A percentile compares a stretch with the other conserved stretches of the same genome.
Evolutionary conservation across 2,113 vertebrate genomes (phyloP).

Genomic region (Leucopsar rothschildi): DNA sequence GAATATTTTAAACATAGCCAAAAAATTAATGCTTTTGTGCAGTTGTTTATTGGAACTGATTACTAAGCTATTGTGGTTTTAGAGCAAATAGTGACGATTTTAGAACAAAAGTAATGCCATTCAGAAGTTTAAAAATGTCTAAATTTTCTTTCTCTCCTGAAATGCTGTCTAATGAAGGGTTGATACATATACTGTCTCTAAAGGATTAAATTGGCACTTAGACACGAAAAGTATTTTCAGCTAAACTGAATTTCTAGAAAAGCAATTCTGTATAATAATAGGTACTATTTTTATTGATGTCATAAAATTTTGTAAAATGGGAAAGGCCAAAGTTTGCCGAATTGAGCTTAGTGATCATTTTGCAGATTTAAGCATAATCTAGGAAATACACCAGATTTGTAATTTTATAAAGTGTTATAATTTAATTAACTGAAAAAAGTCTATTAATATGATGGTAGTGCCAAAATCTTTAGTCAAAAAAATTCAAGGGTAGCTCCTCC

Average conservation of each 20-base stretch:
- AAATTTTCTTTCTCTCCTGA: not conserved
- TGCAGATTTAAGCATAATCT: not conserved
- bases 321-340: not conserved
- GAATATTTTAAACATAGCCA: not conserved
- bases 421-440: not conserved
- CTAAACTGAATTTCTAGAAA: not conserved
- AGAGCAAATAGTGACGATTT: not conserved
- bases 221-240: not conserved
- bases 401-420: not conserved
- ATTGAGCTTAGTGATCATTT: not conserved
- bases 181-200: not conserved
- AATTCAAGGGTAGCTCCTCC: not conserved
- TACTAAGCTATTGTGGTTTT: not conserved
- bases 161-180: not conserved
- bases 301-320: not conserved
- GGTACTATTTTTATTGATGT: not conserved
- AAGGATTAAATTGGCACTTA: not conserved
- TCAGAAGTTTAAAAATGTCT: not conserved
- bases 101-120: not conserved
- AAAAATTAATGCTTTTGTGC: not conserved
- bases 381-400: not conserved
- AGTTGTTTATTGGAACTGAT: not conserved
- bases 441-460: not conserved
- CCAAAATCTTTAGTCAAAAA: not conserved
- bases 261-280: not conserved